Evolutionary conservation across 2,113 vertebrate species (phyloP), one percentile per base, ranked within the genome.

Genomic region (Corydoras maculifer): DNA sequence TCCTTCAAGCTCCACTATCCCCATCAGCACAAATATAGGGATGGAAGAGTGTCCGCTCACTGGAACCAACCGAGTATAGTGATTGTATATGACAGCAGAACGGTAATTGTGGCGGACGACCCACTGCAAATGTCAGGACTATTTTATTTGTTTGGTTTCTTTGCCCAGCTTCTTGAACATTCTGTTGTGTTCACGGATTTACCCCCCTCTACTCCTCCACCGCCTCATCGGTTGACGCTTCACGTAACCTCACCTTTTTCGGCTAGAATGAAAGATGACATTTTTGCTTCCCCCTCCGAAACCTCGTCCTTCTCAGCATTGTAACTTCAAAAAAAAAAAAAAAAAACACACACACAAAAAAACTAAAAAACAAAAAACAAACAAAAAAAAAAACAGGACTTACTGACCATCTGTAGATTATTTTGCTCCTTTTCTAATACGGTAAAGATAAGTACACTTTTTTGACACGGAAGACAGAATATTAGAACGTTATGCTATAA

Each of bases 401-500:
- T 35, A 78, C 82, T 73, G 55, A 73, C 73, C 74, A 72, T 69
- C 66, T 75, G 72, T 79, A 82, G 80, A 74, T 65, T 50, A 65
- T 74, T 75, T 71, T 49, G 50, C 79, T 79, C 69, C 66, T 70
- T 79, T 72, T 84, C 50, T 81, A 81, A 77, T 72, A 75, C 77
- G 80, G 53, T 82, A 80, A 58, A 31, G 54, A 66, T 14, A 62
- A 67, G 64, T 73, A 72, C 75, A 74, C 68, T 79, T 82, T 85
- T 43, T 82, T 83, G 82, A 79, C 75, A 77, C 74, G 78, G 82
- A 83, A 63, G 74, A 84, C 82, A 88, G 83, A 83, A 77, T 82
- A 85, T 78, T 88, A 87, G 85, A 87, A 87, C 89, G 87, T 90
- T 86, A 86, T 70, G 83, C 82, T 87, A 87, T 84, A 85, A 86